Conservation (phyloP, 2,888 invertebrate species). For the Erynnis tages region DNA sequence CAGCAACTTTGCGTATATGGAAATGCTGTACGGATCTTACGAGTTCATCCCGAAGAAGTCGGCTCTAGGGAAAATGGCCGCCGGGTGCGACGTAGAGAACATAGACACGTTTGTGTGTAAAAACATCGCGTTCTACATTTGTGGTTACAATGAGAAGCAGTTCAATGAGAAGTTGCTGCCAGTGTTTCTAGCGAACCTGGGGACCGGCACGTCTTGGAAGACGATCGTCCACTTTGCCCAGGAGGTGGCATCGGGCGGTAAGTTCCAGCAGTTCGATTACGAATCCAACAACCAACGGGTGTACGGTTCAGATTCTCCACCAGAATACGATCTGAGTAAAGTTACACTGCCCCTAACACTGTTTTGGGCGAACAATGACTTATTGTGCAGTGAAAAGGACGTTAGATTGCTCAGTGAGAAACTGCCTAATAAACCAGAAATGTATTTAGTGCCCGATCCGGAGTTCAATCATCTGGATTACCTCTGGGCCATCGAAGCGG, state of each 20-base stretch:
- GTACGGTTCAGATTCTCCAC: slow-evolving; percentile 82
- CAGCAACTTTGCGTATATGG: slow-evolving; percentile 81
- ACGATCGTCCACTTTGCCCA: slow-evolving; percentile 86
- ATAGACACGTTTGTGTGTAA: slow-evolving; percentile 83
- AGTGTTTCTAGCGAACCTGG: slow-evolving; percentile 84
- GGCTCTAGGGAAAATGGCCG: slow-evolving; percentile 78
- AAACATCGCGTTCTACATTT: slow-evolving; percentile 86
- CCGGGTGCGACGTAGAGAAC: slow-evolving; percentile 77
- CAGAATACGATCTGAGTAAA: slow-evolving; percentile 82
- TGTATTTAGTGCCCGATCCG: slow-evolving; percentile 79
- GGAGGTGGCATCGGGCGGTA: slow-evolving; percentile 70
- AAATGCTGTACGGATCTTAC: slow-evolving; percentile 83
- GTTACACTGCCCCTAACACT: slow-evolving; percentile 83
- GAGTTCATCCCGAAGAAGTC: slow-evolving; percentile 87
- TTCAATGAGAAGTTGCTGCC: slow-evolving; percentile 87
- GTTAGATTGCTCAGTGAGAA: slow-evolving; percentile 71
- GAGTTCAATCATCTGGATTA: slow-evolving; percentile 89
- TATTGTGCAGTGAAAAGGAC: slow-evolving; percentile 85
- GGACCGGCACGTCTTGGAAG: slow-evolving; percentile 89
- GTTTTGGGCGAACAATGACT: slow-evolving; percentile 86
- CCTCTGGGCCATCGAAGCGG: slow-evolving; percentile 84
- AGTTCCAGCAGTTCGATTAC: slow-evolving; percentile 86
- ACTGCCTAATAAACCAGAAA: slow-evolving; percentile 73
- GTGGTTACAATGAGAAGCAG: slow-evolving; percentile 86
- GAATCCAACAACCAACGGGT: slow-evolving; percentile 79